A percentile compares a stretch with the other conserved stretches of the same genome.
Evolutionary conservation across 2,797 vertebrate genomes (phyloP).

Genomic region (Jordanella pulchra): DNA sequence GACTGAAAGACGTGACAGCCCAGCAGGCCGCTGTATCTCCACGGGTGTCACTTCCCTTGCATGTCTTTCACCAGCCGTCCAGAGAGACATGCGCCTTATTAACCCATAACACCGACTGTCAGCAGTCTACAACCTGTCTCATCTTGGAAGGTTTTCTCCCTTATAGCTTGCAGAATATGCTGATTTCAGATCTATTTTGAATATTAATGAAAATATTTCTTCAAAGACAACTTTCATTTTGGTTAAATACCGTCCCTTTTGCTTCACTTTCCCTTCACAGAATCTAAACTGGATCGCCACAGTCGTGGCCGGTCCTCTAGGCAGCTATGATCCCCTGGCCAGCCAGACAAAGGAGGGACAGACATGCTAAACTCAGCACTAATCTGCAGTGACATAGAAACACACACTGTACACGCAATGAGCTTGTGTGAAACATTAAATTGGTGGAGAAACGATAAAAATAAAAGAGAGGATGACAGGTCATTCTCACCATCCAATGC

Average conservation of each 20-base stretch:
- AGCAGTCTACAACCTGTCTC: conserved; percentile 41
- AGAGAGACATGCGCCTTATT: conserved; percentile 62
- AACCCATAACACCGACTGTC: conserved; percentile 66
- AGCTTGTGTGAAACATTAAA: conserved; percentile 67
- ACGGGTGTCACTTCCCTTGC: conserved; percentile 76
- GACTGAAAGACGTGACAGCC: conserved; percentile 67
- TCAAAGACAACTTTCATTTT: not conserved
- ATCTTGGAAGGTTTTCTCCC: conserved; percentile 14
- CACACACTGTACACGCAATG: conserved; percentile 23
- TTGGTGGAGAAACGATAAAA: conserved; percentile 62
- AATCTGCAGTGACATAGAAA: conserved; percentile 74
- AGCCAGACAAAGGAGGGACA: conserved; percentile 77
- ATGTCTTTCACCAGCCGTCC: conserved; percentile 71
- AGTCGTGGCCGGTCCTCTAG: conserved; percentile 69
- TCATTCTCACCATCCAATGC: conserved; percentile 56
- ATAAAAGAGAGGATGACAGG: conserved; percentile 51
- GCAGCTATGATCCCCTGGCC: conserved; percentile 77
- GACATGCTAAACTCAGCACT: conserved; percentile 74
- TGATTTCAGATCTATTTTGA: not conserved
- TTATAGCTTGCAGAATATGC: not conserved
- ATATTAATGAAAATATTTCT: not conserved
- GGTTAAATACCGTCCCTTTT: conserved; percentile 7
- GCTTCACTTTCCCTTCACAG: conserved; percentile 54
- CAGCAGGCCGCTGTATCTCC: conserved; percentile 74
- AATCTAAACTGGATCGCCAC: conserved; percentile 77